Base-by-base conservation (phyloP, 2,797 vertebrate genomes). In the Gymnodraco acuticeps region DNA sequence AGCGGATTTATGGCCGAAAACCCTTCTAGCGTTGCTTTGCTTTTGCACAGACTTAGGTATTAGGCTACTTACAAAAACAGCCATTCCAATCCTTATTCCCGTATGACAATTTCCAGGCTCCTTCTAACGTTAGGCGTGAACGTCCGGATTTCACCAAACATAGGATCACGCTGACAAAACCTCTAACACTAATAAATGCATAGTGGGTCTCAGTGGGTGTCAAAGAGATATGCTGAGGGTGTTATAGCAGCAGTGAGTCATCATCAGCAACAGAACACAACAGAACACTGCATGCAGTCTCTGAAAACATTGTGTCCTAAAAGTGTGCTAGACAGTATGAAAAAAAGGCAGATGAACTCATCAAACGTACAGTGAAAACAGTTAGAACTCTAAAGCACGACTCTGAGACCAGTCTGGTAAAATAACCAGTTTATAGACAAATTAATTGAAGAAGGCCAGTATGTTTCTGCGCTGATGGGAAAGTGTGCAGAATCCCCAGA, bases 211-310 rank as follows among this genome's bases (percentile, higher is more conserved):
- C 68, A 78, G 85, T 73, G 82, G 80, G 84, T 86, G 83, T 87
- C 82, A 78, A 77, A 81, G 64, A 83, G 80, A 76, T 87, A 71
- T 70, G 77, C 70, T 79, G 80, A 68, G 75, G 84, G 76, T 88
- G 87, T 87, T 85, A 88, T 83, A 82, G 81, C 86, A 83, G 85
- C 87, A 82, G 66, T 92, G 89, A 93, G 71, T 91, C 87, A 89
- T 77, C 87, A 87, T 76, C 52, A 23, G 72, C 59, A 77, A 73
- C 65, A 79, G 38, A 82, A 71, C 75, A 87, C 64, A 83, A 70
- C 71, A 84, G 64, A 62, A 73, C 77, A 73, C 65, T 71, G 58
- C 81, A 83, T 78, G 68, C 61, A 41, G 15, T 77, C 65, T 55
- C 70, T 75, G 79, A 73, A 70, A 73, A 51, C 53, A 71, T 27